phyloP scores from a whole-genome alignment of 2,797 vertebrate genomes.

The Setipinna tenuifilis region DNA sequence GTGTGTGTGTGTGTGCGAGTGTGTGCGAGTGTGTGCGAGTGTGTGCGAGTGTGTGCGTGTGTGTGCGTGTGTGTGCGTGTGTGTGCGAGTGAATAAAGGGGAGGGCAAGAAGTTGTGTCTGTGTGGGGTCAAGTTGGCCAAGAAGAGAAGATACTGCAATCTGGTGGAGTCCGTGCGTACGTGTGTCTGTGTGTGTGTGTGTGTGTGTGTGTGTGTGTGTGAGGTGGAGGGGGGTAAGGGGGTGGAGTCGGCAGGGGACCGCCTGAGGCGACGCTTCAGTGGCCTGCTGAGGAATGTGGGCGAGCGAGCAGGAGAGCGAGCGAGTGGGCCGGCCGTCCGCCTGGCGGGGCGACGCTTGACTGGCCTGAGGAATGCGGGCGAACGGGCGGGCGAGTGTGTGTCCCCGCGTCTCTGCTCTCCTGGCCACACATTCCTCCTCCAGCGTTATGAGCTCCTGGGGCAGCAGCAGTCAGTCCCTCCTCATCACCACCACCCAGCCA shows the following conservation, averaged over 20 bases:
- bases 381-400: background rate
- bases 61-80: too few species aligned
- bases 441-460: background rate
- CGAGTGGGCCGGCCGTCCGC: too few species aligned
- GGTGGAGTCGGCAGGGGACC: slow-evolving; percentile 39
- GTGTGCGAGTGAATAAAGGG: too few species aligned
- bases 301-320: background rate
- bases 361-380: slow-evolving; percentile 62
- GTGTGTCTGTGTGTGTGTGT: background rate
- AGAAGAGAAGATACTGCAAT: too few species aligned
- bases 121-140: too few species aligned
- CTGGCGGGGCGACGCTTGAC: slow-evolving; percentile 60
- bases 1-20: too few species aligned
- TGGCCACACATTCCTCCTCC: slow-evolving; percentile 20
- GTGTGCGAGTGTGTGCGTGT: too few species aligned
- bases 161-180: background rate
- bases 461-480: background rate
- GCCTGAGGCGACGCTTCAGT: slow-evolving; percentile 64
- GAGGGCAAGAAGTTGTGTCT: too few species aligned
- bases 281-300: slow-evolving; percentile 65
- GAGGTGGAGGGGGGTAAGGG: too few species aligned
- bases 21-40: too few species aligned
- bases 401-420: background rate
- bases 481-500: background rate
- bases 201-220: background rate